Evolutionary conservation across 2,113 vertebrate genomes (phyloP), one percentile per base, ranked within the genome.

Genomic region (Salvelinus sp.): DNA sequence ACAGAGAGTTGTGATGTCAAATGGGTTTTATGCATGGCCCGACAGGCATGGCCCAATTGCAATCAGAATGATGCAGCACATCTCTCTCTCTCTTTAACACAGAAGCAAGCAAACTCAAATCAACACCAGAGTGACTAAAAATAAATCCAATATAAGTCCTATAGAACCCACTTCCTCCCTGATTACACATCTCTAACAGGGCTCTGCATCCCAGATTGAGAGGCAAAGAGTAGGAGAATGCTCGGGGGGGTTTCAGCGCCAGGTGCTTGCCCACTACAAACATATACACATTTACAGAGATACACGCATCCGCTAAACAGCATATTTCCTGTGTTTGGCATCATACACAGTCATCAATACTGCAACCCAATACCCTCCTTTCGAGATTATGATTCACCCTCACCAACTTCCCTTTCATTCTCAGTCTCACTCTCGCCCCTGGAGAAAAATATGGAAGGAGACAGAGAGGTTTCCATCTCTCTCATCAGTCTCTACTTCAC

Each of bases 401-500:
- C 48, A 54, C 4, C 50, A 54, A 54, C 18, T 14, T 54, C 16
- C 38, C 38, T 12, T 9, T 44, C 2, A 44, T 44, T 44, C 38
- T 44, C 38, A 44, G 38, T 44, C 38, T 10, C 38, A 16, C 14
- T 54, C 57, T 74, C 80, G 67, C 9, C 66, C 3, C 65, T 38
- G 12, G 2, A 20, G 16, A 54, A 20, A 65, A 23, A 54, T 44
- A n/a, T 13, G 23, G n/a, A 50, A 6, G 30, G 9, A 74, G 38
- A 67, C 64, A 14, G 7, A 28, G 63, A 30, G 33, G 22, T 67
- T 47, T 3, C 44, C 14, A 10, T 44, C 38, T 44, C 7, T 30
- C 57, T 89, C 88, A 90, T 91, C 83, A 81, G 81, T 73, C 77
- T 81, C 78, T 83, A 85, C 88, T 86, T 87, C 80, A 83, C 80